Evolutionary conservation across 1,140 invertebrate species (phyloP).

Genomic region (Drosophila kanapiae): DNA sequence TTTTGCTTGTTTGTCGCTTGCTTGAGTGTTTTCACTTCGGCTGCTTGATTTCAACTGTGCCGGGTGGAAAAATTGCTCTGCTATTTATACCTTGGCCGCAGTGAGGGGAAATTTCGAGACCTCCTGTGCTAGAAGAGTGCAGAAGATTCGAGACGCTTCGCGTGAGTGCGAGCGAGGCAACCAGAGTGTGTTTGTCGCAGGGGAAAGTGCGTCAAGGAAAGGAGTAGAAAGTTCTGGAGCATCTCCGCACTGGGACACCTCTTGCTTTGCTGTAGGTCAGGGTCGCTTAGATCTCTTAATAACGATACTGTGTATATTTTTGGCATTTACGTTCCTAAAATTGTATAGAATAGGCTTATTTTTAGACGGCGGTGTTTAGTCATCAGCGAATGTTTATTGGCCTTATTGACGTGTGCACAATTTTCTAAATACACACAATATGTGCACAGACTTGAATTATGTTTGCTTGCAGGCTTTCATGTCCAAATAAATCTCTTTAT

Average conservation of each 20-base stretch:
- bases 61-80: constrained; percentile 19
- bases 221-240: constrained; percentile 85
- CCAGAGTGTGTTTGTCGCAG: neutral
- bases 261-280: constrained; percentile 1
- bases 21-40: constrained; percentile 28
- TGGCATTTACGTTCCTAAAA: neutral
- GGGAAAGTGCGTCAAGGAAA: constrained; percentile 80
- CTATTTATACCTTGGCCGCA: constrained; percentile 54
- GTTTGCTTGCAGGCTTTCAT: neutral
- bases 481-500: neutral
- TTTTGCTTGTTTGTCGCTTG: constrained; percentile 1
- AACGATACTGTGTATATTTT: constrained; percentile 2
- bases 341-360: neutral
- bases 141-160: constrained; percentile 17
- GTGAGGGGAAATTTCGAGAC: constrained; percentile 48
- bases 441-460: neutral
- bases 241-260: neutral
- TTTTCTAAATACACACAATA: neutral
- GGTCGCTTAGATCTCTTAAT: neutral
- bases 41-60: constrained; percentile 46
- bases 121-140: constrained; percentile 19
- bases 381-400: neutral
- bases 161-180: constrained; percentile 12
- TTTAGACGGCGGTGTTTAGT: constrained; percentile 1
- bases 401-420: neutral